Evolutionary conservation across 2,113 vertebrate species (phyloP).

Genomic region (Pteropus alecto): DNA sequence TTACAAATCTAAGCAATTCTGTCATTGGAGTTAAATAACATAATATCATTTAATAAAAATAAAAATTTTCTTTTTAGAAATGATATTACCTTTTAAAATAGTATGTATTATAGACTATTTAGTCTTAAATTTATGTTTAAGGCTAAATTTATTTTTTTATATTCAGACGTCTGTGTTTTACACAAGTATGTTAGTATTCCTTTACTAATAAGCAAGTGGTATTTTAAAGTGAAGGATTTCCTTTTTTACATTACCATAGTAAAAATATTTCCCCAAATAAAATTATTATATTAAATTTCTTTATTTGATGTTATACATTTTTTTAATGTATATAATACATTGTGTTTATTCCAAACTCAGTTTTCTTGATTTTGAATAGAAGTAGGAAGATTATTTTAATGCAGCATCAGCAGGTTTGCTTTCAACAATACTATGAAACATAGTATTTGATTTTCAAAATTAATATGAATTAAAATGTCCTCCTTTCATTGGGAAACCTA

Average conservation of each 20-base stretch:
- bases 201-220: constrained; percentile 18
- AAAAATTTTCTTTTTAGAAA: constrained; percentile 24
- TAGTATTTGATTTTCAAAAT: background rate
- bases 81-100: constrained; percentile 37
- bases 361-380: constrained; percentile 28
- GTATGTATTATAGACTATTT: background rate
- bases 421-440: constrained; percentile 34
- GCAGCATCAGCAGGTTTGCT: background rate
- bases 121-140: background rate
- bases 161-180: background rate
- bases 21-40: background rate
- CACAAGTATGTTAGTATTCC: background rate
- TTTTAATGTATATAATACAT: constrained; percentile 17
- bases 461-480: background rate
- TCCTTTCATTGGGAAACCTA: background rate
- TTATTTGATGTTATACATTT: constrained; percentile 10
- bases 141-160: background rate
- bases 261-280: constrained; percentile 25
- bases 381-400: constrained; percentile 41
- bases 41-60: constrained; percentile 19
- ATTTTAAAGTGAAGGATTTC: constrained; percentile 34
- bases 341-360: background rate
- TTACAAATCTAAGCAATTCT: constrained; percentile 14
- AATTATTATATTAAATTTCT: constrained; percentile 33
- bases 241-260: constrained; percentile 9